These are phyloP conservation scores for Sesamia nonagrioides DNA, from an alignment of 1,140 invertebrate species.

Conservation along the genomic window DNA sequence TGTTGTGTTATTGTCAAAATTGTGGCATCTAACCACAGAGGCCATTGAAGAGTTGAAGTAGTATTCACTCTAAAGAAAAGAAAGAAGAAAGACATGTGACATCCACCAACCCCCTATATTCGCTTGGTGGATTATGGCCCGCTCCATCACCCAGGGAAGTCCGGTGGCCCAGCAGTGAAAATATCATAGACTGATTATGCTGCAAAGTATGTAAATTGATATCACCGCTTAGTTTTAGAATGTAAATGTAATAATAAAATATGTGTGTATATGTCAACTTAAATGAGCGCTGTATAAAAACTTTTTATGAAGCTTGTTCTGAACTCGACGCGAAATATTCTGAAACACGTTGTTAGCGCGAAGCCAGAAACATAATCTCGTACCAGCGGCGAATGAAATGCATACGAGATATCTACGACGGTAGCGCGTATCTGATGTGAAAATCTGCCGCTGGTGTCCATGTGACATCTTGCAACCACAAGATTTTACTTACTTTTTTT, in stretches of 20 bases:
- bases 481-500: constrained; percentile 15
- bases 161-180: too few species aligned
- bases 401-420: constrained; percentile 33
- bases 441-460: constrained; percentile 15
- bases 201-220: constrained; percentile 20
- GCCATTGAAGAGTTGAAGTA: too few species aligned
- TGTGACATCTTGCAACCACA: constrained; percentile 7
- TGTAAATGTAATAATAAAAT: constrained; percentile 29
- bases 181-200: too few species aligned
- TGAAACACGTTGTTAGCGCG: constrained; percentile 34
- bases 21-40: too few species aligned
- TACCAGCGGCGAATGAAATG: constrained; percentile 37
- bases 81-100: too few species aligned
- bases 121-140: too few species aligned
- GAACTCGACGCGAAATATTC: constrained; percentile 39
- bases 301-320: constrained; percentile 40
- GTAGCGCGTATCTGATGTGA: constrained; percentile 15
- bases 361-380: constrained; percentile 43
- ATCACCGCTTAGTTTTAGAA: constrained; percentile 8
- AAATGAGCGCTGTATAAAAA: constrained; percentile 36
- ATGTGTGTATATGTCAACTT: constrained; percentile 31
- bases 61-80: too few species aligned
- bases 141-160: too few species aligned
- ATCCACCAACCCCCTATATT: too few species aligned
- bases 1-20: too few species aligned